phyloP scores from a whole-genome alignment of 2,113 vertebrate genomes.

The Alouatta palliata region DNA sequence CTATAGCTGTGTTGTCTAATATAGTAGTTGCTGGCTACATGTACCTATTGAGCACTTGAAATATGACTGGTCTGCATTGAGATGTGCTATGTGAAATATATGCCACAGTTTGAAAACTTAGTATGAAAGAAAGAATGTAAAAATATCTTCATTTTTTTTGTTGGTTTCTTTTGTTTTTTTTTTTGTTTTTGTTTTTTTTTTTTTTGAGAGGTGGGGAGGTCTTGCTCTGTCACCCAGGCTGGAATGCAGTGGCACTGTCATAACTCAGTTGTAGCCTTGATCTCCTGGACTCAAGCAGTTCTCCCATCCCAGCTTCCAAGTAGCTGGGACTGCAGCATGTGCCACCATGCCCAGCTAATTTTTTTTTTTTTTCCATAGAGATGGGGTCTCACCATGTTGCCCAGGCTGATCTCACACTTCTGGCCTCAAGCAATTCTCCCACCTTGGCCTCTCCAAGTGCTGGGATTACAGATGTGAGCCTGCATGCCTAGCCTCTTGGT shows the following conservation, averaged over 20 bases:
- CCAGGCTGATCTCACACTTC: not conserved
- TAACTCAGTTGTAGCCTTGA: not conserved
- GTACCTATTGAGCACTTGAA: not conserved
- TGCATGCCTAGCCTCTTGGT: no score
- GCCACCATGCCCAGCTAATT: not conserved
- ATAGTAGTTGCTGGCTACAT: not conserved
- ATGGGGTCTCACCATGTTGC: not conserved
- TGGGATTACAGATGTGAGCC: not conserved
- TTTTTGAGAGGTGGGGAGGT: not conserved
- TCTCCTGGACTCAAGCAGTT: not conserved
- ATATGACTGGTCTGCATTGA: not conserved
- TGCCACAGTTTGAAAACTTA: not conserved
- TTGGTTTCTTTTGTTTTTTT: not conserved
- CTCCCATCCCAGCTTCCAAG: not conserved
- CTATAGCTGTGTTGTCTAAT: not conserved
- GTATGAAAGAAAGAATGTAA: not conserved
- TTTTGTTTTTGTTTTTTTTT: not conserved
- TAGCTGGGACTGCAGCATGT: not conserved
- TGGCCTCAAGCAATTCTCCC: not conserved
- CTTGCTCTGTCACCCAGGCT: not conserved
- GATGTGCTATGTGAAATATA: not conserved
- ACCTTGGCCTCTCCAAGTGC: not conserved
- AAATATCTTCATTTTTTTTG: no score
- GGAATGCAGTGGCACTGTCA: not conserved
- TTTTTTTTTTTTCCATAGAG: not conserved